Conservation (phyloP, 2,113 vertebrate genomes). For the Clarias magur region DNA sequence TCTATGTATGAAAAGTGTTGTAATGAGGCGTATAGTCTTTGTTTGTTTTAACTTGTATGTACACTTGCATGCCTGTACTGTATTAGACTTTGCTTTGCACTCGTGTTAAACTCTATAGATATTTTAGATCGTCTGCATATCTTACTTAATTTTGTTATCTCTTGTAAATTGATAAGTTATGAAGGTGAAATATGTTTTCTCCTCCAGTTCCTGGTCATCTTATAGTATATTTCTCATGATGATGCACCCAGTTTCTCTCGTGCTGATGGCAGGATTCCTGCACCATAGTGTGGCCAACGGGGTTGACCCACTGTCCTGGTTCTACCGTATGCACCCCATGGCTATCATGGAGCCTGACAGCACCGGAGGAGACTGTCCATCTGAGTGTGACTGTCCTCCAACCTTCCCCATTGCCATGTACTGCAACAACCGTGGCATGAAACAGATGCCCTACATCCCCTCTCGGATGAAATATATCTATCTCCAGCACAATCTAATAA, state of each 20-base stretch:
- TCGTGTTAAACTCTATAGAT: background rate
- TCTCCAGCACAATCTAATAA: constrained; percentile 90
- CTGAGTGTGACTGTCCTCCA: constrained; percentile 90
- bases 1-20: background rate
- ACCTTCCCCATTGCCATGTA: constrained; percentile 91
- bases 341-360: constrained; percentile 59
- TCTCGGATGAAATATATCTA: constrained; percentile 91
- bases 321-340: constrained; percentile 73
- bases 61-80: background rate
- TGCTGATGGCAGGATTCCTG: constrained; percentile 73
- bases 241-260: constrained; percentile 74
- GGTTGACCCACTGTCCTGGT: constrained; percentile 79
- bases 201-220: constrained; percentile 6
- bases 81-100: background rate
- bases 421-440: constrained; percentile 86
- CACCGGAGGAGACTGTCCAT: constrained; percentile 78
- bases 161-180: background rate
- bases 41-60: background rate
- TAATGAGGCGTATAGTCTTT: background rate
- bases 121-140: background rate
- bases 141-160: background rate
- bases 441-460: constrained; percentile 84
- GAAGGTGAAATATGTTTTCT: constrained; percentile 1
- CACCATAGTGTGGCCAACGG: constrained; percentile 68
- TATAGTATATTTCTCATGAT: background rate